Evolutionary conservation across 2,113 vertebrate genomes (phyloP), one percentile per base, ranked within the genome.

Genomic region (Tautogolabrus adspersus): DNA sequence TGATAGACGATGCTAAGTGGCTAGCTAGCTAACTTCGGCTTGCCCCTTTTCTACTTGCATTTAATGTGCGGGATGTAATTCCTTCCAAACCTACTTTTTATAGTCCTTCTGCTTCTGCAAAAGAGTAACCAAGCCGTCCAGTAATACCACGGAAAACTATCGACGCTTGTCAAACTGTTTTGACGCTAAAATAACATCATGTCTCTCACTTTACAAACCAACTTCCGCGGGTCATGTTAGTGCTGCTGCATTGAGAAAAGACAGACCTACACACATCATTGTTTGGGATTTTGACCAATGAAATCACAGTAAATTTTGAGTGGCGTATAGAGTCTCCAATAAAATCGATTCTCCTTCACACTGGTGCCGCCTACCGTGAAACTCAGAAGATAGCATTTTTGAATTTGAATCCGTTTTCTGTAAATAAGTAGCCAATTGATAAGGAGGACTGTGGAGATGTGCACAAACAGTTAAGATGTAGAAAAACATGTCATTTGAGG

Each of bases 191-290:
- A 61, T 63, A 60, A 70, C 84, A 82, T 78, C 55, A 22, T 49
- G 22, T 73, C 68, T 34, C 15, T 18, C 37, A 3, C 22, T 21
- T 2, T 3, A 21, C 23, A 61, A 67, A 74, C 19, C 55, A 76
- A 91, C 93, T 93, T 94, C 93, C 92, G 91, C 84, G 86, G 82
- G 77, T 66, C 72, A 40, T 11, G 11, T 11, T 40, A 42, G 9
- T 3, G 9, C 3, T 0, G 9, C 30, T 11, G 66, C 12, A 23
- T 0, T 0, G 0, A 0, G 0, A 0, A 8, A 0, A 10, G 82
- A 79, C 9, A 76, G 70, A 26, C 37, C 44, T 3, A 26, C 7
- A 4, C 1, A 0, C 7, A 1, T 54, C 21, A 18, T n/a, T 72
- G 56, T 52, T 61, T 66, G 56, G 52, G 1, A 55, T 64, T 37